A percentile compares a stretch with the other conserved stretches of the same genome.
Conservation (phyloP, 2,113 vertebrate genomes). For the Laticauda laticaudata region DNA sequence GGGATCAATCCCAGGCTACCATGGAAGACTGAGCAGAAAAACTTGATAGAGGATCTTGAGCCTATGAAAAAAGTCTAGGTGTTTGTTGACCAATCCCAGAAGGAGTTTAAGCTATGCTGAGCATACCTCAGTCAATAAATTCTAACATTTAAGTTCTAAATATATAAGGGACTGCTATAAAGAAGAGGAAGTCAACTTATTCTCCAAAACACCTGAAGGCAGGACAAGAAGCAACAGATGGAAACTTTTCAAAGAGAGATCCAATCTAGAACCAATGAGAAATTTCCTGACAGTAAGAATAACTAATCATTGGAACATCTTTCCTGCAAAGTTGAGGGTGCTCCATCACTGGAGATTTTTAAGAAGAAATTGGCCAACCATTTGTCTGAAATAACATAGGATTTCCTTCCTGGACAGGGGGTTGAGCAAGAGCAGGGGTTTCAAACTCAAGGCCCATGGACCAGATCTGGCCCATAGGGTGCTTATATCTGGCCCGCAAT, state of each 20-base stretch:
- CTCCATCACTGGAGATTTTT: not conserved
- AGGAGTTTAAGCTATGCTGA: too few species aligned
- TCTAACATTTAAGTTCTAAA: too few species aligned
- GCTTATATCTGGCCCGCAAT: too few species aligned
- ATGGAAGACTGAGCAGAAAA: too few species aligned
- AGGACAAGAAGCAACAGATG: not conserved
- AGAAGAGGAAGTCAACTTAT: not conserved
- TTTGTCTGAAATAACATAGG: not conserved
- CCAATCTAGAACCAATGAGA: not conserved
- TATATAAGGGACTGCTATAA: too few species aligned
- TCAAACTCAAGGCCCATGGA: too few species aligned
- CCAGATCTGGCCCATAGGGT: too few species aligned
- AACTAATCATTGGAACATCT: not conserved
- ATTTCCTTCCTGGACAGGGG: not conserved
- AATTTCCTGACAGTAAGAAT: not conserved
- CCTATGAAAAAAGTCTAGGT: too few species aligned
- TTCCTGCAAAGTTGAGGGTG: not conserved
- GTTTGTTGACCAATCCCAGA: too few species aligned
- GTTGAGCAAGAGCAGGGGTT: not conserved
- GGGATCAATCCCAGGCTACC: too few species aligned
- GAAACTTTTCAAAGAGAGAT: not conserved
- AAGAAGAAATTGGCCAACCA: not conserved
- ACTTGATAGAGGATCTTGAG: too few species aligned
- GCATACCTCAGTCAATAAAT: too few species aligned
- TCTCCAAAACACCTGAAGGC: not conserved